These are phyloP conservation scores for Calyptomena viridis DNA, from an alignment of 2,113 vertebrate genomes.

Conservation along the genomic window DNA sequence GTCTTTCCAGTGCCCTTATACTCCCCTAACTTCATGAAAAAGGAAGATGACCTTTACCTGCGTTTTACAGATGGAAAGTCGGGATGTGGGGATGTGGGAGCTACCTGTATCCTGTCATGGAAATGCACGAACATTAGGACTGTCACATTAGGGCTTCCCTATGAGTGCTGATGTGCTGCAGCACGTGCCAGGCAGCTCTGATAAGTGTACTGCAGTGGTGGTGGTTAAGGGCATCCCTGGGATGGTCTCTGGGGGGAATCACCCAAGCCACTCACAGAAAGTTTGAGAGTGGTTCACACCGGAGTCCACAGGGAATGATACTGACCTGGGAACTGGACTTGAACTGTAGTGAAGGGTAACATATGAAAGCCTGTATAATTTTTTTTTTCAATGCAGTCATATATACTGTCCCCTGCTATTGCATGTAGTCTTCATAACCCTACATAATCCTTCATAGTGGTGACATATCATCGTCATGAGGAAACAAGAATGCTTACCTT, in stretches of 20 bases:
- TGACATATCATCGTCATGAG: neutral
- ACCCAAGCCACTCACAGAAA: neutral
- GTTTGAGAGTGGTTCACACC: neutral
- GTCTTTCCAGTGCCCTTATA: neutral
- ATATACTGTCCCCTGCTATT: neutral
- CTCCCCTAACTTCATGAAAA: neutral
- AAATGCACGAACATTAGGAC: accelerated
- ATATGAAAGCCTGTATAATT: neutral
- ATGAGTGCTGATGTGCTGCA: accelerated
- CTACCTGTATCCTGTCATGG: neutral
- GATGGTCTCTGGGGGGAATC: neutral
- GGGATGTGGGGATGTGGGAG: accelerated
- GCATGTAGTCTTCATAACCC: neutral
- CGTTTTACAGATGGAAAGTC: neutral
- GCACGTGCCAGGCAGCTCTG: neutral
- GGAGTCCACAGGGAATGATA: accelerated
- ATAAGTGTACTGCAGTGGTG: neutral
- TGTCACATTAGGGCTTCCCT: neutral
- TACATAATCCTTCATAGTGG: neutral
- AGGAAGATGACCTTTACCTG: neutral
- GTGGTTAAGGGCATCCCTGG: too few relatives aligned
- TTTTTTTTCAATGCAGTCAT: neutral
- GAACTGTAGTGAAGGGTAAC: neutral
- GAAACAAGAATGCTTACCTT: neutral
- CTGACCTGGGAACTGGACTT: neutral